Evolutionary conservation across 1,140 invertebrate species (phyloP), one percentile per base, ranked within the genome.

Genomic region (Orchesella cincta): DNA sequence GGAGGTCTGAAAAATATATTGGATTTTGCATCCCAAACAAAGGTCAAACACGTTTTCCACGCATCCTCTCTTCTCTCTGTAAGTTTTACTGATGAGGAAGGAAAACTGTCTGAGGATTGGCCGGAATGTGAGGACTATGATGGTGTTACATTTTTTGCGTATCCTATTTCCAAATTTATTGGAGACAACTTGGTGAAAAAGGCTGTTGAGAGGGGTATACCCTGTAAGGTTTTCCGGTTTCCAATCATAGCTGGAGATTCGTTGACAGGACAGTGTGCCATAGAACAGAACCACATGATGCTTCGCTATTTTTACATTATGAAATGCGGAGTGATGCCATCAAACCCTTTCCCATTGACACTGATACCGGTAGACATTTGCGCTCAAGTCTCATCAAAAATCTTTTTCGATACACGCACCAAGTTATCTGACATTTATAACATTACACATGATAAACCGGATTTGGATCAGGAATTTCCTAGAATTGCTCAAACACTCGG

Each of bases 341-440:
- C 34, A 3, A 46, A 73, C 28, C 34, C 34, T 29, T 14, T 73
- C 26, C 71, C 71, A 36, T 14, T 73, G 34, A 20, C 23, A 1
- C 16, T 73, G 31, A 36, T 73, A n/a, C 71, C 71, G 26, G 71
- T 73, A 5, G 71, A 73, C 35, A 20, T 31, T 12, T 73, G 71
- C 23, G 71, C 71, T 3, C 1, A 16, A 3, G n/a, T 73, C 23
- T 36, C 34, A 3, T 14, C 46, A 1, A 39, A 20, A 18, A 20
- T 73, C 5, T 73, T 73, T 46, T 73, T 73, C 35, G 39, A 73
- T 73, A 8, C 2, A 16, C 1, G 39, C 8, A n/a, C 36, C 2
- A 12, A 34, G 8, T 8, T 14, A 29, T 31, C 26, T 14, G 62
- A 67, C 5, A 67, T 67, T 16, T 67, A 67, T 29, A 67, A 67